These are phyloP conservation scores for Asobara japonica DNA, from an alignment of 1,140 invertebrate species.

Conservation along the genomic window DNA sequence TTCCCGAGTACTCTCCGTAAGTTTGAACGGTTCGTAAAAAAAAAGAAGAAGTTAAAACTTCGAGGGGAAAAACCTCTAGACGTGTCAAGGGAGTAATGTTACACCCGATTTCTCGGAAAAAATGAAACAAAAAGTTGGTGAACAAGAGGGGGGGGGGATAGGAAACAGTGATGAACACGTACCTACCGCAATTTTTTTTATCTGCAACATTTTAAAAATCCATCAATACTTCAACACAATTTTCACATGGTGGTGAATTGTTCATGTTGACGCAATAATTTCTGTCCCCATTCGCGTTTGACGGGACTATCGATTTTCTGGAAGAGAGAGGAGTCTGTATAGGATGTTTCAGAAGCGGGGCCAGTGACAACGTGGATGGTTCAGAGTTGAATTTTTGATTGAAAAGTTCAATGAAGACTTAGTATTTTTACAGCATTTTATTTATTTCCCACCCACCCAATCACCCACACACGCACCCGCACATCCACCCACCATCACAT, in stretches of 20 bases:
- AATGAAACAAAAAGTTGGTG: neutral
- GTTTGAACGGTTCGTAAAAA: neutral
- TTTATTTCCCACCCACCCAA: too few species aligned
- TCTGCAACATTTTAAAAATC: neutral
- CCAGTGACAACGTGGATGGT: too few species aligned
- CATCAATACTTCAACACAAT: neutral
- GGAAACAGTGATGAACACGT: neutral
- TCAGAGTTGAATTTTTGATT: too few species aligned
- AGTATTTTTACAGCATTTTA: too few species aligned
- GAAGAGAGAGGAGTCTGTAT: neutral
- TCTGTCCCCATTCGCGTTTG: neutral
- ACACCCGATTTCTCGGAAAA: neutral
- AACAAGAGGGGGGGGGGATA: neutral
- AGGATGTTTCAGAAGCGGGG: too few species aligned
- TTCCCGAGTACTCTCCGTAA: neutral
- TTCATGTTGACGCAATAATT: neutral
- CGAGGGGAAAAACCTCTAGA: neutral
- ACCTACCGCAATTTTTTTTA: neutral
- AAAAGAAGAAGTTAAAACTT: neutral
- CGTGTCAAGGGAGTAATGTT: conserved; percentile 13
- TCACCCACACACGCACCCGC: too few species aligned
- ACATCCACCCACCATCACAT: too few species aligned
- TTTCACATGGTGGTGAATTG: neutral
- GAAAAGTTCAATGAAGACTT: too few species aligned
- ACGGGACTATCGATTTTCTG: conserved; percentile 18